A percentile compares a stretch with the other conserved stretches of the same genome.
These are phyloP conservation scores for Hemithea aestivaria DNA, from an alignment of 2,888 invertebrate genomes.

Conservation along the genomic window DNA sequence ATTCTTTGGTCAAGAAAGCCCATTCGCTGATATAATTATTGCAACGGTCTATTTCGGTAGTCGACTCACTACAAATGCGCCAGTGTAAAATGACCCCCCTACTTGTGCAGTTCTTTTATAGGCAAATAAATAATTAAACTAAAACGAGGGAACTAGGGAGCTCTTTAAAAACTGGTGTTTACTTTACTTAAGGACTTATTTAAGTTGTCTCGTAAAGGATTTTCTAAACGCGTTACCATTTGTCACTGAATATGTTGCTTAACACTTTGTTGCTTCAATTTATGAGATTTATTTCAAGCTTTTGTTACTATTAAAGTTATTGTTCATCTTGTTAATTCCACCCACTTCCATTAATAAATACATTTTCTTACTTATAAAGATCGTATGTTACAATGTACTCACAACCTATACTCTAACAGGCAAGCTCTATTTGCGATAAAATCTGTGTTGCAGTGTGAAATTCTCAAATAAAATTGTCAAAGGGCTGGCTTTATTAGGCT, in stretches of 20 bases:
- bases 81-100: slow-evolving; percentile 44
- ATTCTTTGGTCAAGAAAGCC: slow-evolving; percentile 58
- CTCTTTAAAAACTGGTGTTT: slow-evolving; percentile 43
- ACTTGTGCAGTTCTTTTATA: slow-evolving; percentile 34
- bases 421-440: too few species aligned
- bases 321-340: too few species aligned
- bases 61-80: slow-evolving; percentile 50
- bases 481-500: too few species aligned
- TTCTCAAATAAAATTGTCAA: too few species aligned
- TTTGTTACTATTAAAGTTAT: slow-evolving; percentile 7
- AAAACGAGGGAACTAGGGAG: slow-evolving; percentile 38
- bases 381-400: too few species aligned
- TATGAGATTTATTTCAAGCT: slow-evolving; percentile 24
- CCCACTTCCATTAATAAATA: too few species aligned
- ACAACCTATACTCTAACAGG: too few species aligned
- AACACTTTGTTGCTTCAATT: slow-evolving; percentile 20
- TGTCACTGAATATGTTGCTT: slow-evolving; percentile 34
- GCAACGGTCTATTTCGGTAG: slow-evolving; percentile 69
- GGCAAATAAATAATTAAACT: slow-evolving; percentile 22
- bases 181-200: slow-evolving; percentile 25
- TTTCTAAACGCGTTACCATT: slow-evolving; percentile 47
- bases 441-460: too few species aligned
- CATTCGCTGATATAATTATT: slow-evolving; percentile 74
- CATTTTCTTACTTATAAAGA: too few species aligned
- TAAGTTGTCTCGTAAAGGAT: slow-evolving; percentile 46